Percentiles rank a stretch among this genome's conserved stretches.
phyloP scores from a whole-genome alignment of 2,113 vertebrate genomes.

The Acanthochromis polyacanthus region DNA sequence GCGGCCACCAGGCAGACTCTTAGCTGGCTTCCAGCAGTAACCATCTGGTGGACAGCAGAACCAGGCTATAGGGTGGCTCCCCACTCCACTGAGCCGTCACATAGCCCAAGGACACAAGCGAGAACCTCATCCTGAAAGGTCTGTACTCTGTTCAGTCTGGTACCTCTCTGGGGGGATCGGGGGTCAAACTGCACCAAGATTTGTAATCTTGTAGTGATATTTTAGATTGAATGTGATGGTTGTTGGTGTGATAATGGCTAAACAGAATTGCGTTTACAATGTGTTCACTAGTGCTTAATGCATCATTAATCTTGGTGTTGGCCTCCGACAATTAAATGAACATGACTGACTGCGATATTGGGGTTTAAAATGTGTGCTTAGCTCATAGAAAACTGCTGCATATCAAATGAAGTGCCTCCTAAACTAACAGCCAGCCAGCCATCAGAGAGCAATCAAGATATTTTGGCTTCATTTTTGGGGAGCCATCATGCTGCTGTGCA shows the following conservation, averaged over 20 bases:
- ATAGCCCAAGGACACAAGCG: constrained; percentile 73
- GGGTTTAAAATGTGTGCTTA: too few species aligned
- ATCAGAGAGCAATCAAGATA: too few species aligned
- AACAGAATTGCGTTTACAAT: not conserved
- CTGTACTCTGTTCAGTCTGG: constrained; percentile 57
- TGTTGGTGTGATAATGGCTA: not conserved
- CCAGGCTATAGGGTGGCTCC: constrained; percentile 55
- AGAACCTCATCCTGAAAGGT: constrained; percentile 49
- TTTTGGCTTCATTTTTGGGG: too few species aligned
- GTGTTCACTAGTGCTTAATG: too few species aligned
- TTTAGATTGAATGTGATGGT: not conserved
- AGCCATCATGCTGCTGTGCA: too few species aligned
- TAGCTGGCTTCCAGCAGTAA: constrained; percentile 86
- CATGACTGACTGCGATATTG: too few species aligned
- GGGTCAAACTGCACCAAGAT: constrained; percentile 18
- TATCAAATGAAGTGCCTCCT: too few species aligned
- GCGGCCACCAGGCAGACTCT: constrained; percentile 80
- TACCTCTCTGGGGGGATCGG: constrained; percentile 44
- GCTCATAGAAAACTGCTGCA: too few species aligned
- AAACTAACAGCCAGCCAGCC: too few species aligned
- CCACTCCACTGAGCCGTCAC: constrained; percentile 86
- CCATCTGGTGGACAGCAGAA: constrained; percentile 90
- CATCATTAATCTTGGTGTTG: too few species aligned
- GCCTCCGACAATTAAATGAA: too few species aligned
- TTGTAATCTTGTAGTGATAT: not conserved